These are phyloP conservation scores for Intellagama lesueurii DNA, from an alignment of 2,797 vertebrate species.

Conservation along the genomic window DNA sequence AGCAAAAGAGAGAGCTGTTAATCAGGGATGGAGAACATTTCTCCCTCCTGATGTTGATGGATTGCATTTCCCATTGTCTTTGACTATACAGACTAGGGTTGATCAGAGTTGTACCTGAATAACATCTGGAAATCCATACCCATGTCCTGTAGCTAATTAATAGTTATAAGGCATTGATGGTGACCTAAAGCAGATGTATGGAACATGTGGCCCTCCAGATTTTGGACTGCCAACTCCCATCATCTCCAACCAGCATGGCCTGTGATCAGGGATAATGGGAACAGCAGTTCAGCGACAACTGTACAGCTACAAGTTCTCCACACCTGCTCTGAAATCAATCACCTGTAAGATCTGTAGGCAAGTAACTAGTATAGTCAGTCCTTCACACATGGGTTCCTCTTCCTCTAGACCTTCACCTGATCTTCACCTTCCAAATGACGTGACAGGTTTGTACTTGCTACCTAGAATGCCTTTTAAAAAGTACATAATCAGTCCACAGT, in stretches of 20 bases:
- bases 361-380: background rate
- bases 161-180: background rate
- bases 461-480: slow-evolving; percentile 25
- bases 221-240: background rate
- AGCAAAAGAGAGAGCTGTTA: background rate
- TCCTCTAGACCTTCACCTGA: slow-evolving; percentile 24
- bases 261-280: background rate
- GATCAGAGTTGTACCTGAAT: background rate
- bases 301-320: background rate
- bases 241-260: background rate
- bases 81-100: background rate
- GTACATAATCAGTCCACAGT: background rate
- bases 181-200: background rate
- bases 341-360: background rate
- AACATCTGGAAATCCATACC: background rate
- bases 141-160: background rate
- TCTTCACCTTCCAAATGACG: slow-evolving; percentile 17
- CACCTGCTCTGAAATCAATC: background rate
- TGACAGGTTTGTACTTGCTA: slow-evolving; percentile 40
- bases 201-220: background rate
- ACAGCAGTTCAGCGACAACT: background rate
- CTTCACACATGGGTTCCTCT: slow-evolving; percentile 27
- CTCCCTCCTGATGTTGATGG: background rate
- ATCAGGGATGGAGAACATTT: background rate
- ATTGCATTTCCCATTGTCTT: background rate